Conservation (phyloP, 2,888 invertebrate species). For the Drosophila greeni region DNA sequence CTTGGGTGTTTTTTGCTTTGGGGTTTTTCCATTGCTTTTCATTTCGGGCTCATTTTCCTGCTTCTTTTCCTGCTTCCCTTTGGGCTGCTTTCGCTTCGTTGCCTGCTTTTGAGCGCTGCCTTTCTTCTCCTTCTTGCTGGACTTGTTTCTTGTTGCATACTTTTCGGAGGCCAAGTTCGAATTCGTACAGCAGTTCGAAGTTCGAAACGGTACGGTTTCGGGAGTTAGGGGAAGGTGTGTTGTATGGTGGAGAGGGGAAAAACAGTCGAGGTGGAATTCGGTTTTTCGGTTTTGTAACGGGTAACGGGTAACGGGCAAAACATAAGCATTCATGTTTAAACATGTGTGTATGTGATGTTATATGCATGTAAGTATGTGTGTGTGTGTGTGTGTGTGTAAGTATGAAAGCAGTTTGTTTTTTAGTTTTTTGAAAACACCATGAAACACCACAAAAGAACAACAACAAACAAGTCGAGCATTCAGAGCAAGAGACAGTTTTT, state of each 20-base stretch:
- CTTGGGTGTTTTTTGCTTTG: slow-evolving; percentile 36
- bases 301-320: slow-evolving; percentile 50
- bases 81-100: slow-evolving; percentile 36
- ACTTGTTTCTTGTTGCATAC: slow-evolving; percentile 68
- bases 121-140: slow-evolving; percentile 55
- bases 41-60: slow-evolving; percentile 7
- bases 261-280: slow-evolving; percentile 27
- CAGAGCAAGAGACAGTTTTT: slow-evolving; percentile 56
- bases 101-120: slow-evolving; percentile 58
- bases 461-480: slow-evolving; percentile 73
- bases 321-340: slow-evolving; percentile 63
- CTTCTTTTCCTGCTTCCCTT: slow-evolving; percentile 12
- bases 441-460: slow-evolving; percentile 63
- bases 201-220: slow-evolving; percentile 30
- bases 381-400: slow-evolving; percentile 55
- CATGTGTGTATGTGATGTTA: slow-evolving; percentile 9
- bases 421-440: slow-evolving; percentile 60
- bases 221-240: slow-evolving; percentile 6
- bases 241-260: slow-evolving; percentile 21
- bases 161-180: slow-evolving; percentile 40
- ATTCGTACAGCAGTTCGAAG: background rate
- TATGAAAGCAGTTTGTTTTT: slow-evolving; percentile 63
- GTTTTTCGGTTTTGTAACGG: slow-evolving; percentile 29
- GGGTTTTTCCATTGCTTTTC: slow-evolving; percentile 21
- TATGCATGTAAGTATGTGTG: slow-evolving; percentile 8